Conservation (phyloP, 2,113 vertebrate species). For the Vulpes vulpes region DNA sequence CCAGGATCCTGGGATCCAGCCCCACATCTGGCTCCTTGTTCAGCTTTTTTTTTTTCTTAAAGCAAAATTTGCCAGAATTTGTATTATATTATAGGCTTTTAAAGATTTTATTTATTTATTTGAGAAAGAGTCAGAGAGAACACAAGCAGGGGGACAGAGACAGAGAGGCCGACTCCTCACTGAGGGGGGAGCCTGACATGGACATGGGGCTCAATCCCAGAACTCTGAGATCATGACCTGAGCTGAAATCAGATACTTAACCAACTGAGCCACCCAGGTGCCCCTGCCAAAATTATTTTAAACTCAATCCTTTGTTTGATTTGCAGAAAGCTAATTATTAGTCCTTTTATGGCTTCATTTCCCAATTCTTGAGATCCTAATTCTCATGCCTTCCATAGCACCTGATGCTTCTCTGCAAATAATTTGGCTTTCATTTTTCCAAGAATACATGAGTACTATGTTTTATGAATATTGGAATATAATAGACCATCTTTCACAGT, state of each 20-base stretch:
- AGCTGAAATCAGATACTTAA: background rate
- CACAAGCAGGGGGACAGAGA: background rate
- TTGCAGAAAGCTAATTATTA: background rate
- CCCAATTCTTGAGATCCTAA: background rate
- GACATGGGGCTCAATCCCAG: background rate
- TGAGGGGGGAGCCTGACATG: background rate
- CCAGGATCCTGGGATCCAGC: too few species aligned
- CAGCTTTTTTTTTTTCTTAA: background rate
- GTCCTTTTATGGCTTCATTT: background rate
- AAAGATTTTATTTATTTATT: background rate
- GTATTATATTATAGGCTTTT: background rate
- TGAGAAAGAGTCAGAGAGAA: background rate
- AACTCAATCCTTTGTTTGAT: background rate
- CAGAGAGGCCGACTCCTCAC: background rate
- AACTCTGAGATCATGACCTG: background rate
- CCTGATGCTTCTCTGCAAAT: background rate
- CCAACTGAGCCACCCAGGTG: background rate
- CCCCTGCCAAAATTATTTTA: background rate
- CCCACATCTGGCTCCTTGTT: too few species aligned
- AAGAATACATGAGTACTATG: background rate
- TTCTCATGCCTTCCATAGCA: background rate
- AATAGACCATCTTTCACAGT: background rate
- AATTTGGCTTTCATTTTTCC: background rate
- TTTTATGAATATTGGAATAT: background rate
- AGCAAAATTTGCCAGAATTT: background rate